Evolutionary conservation across 2,888 invertebrate species (phyloP), one percentile per base, ranked within the genome.

Genomic region (Tiphia femorata): DNA sequence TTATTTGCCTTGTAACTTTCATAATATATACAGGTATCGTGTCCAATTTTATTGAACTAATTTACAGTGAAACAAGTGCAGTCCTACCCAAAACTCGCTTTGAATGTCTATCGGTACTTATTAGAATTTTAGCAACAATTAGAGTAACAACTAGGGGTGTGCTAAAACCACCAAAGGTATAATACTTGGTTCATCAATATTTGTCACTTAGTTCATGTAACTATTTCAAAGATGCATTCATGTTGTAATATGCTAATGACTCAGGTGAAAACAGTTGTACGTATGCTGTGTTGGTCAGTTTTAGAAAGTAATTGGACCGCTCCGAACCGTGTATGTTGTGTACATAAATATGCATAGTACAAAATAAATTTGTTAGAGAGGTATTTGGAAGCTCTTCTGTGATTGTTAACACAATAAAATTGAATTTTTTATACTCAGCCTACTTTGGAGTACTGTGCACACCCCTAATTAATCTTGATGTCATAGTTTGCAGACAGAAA

Each of bases 21-120:
- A n/a, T n/a, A 76, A 75, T 73, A 58, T 69, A 73, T 75, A 77
- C 68, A 75, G 60, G 64, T 68, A 51, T 75, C 75, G 71, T 76
- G 62, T 78, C 78, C 76, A 78, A 72, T 68, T 71, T 64, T 58
- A 27, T n/a, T 52, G 33, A 70, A 58, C 42, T 64, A 70, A 62
- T 62, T 62, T 70, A 64, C 62, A 67, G 46, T 55, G 14, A 62
- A 69, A 67, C 43, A 50, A 58, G 49, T 46, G 41, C 51, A 41
- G 50, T 41, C 56, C 58, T 56, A 56, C 21, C 56, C 61, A 51
- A 43, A 25, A 37, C 44, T 21, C 41, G 33, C 43, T 7, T 37
- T 33, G 44, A 25, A 19, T 37, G n/a, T 20, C 2, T 48, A 47
- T 49, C 29, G 63, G 48, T 44, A 52, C 44, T 27, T 35, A 46